Conservation (phyloP, 2,888 invertebrate species). For the Macrophya annulata region DNA sequence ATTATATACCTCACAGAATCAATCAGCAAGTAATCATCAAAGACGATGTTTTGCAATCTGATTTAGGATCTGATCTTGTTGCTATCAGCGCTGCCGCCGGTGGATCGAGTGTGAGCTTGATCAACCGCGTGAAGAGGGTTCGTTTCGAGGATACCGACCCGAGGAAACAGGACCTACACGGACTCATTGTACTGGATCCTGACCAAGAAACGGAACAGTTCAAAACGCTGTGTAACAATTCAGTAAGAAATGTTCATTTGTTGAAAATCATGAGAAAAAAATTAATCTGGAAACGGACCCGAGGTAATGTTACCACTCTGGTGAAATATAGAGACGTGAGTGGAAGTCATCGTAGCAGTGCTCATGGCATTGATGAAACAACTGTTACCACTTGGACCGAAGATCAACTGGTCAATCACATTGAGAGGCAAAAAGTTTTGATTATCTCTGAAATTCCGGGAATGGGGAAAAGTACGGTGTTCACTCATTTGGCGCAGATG, state of each 20-base stretch:
- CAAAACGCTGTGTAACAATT: not conserved
- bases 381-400: not conserved
- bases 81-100: not conserved
- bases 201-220: not conserved
- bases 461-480: not conserved
- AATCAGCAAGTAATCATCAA: not conserved
- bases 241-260: not conserved
- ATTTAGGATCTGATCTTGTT: not conserved
- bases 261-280: not conserved
- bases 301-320: not conserved
- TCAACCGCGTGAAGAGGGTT: too few relatives aligned
- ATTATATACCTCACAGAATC: not conserved
- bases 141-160: not conserved
- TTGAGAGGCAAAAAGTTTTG: not conserved
- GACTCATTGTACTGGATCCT: not conserved
- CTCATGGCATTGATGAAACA: not conserved
- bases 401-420: not conserved
- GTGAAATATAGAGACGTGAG: not conserved
- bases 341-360: not conserved
- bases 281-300: not conserved
- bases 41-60: not conserved
- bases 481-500: not conserved
- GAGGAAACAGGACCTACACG: not conserved
- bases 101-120: not conserved
- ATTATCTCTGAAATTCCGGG: not conserved